Percentiles rank a stretch among this genome's conserved stretches.
These are phyloP conservation scores for Prunella strophiata DNA, from an alignment of 2,797 vertebrate genomes.

Conservation along the genomic window DNA sequence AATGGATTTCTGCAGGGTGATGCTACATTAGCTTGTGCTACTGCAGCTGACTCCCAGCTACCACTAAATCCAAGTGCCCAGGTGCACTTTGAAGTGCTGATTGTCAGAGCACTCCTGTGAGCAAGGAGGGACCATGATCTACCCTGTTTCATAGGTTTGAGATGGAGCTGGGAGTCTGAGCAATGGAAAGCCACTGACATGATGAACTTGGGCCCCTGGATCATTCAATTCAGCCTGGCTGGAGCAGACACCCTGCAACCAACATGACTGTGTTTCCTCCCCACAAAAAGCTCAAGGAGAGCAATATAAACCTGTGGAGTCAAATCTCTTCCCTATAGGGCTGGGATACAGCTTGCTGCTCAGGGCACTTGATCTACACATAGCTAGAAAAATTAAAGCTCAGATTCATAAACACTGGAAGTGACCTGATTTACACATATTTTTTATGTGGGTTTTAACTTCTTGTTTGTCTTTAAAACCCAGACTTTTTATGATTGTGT, in stretches of 20 bases:
- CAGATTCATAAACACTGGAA: neutral
- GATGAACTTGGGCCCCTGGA: neutral
- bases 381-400: neutral
- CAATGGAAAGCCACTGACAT: neutral
- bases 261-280: fast-evolving
- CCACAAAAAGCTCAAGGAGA: neutral
- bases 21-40: neutral
- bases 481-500: neutral
- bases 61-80: neutral
- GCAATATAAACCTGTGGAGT: neutral
- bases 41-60: neutral
- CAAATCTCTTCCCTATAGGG: neutral
- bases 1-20: constrained; percentile 3
- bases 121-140: neutral
- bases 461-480: neutral
- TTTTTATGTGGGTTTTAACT: neutral
- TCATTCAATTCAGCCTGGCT: neutral
- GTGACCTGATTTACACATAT: neutral
- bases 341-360: neutral
- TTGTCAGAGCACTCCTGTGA: neutral
- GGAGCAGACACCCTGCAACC: neutral
- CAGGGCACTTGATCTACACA: neutral
- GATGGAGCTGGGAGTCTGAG: neutral
- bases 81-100: neutral
- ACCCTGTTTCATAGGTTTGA: fast-evolving